Evolutionary conservation across 2,888 invertebrate species (phyloP).

Genomic region (Hololepta plana): DNA sequence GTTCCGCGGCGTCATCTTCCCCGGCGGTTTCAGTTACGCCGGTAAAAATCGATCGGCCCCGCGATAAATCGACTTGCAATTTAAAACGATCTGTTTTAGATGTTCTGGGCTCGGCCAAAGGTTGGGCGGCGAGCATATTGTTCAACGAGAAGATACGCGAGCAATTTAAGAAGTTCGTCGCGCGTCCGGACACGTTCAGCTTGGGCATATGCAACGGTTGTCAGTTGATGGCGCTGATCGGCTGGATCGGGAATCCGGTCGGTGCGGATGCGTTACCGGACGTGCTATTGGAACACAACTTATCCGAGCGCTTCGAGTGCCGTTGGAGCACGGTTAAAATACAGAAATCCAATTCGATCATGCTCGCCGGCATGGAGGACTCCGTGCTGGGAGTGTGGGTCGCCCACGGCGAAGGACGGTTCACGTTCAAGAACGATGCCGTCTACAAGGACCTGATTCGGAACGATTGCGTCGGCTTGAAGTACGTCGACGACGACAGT

Average conservation of each 20-base stretch:
- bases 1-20: constrained; percentile 84
- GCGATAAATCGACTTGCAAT: not conserved
- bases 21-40: constrained; percentile 98
- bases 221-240: constrained; percentile 84
- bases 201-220: constrained; percentile 98
- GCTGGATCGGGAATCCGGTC: constrained; percentile 57
- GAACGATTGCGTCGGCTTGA: constrained; percentile 50
- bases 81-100: constrained; percentile 31
- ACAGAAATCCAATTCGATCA: constrained; percentile 52
- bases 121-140: constrained; percentile 87
- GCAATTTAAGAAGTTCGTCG: constrained; percentile 60
- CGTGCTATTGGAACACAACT: constrained; percentile 66
- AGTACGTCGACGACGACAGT: constrained; percentile 66
- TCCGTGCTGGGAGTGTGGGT: constrained; percentile 89
- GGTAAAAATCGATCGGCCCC: constrained; percentile 33
- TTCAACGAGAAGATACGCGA: constrained; percentile 57
- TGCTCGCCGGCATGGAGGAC: constrained; percentile 76
- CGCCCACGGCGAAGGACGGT: constrained; percentile 89
- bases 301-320: constrained; percentile 75
- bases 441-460: constrained; percentile 31
- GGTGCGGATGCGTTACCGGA: constrained; percentile 27
- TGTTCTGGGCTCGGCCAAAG: constrained; percentile 92
- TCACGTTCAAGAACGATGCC: constrained; percentile 35
- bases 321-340: constrained; percentile 37
- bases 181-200: constrained; percentile 72